Evolutionary conservation across 2,797 vertebrate species (phyloP).

Genomic region (Phataginus tricuspis): DNA sequence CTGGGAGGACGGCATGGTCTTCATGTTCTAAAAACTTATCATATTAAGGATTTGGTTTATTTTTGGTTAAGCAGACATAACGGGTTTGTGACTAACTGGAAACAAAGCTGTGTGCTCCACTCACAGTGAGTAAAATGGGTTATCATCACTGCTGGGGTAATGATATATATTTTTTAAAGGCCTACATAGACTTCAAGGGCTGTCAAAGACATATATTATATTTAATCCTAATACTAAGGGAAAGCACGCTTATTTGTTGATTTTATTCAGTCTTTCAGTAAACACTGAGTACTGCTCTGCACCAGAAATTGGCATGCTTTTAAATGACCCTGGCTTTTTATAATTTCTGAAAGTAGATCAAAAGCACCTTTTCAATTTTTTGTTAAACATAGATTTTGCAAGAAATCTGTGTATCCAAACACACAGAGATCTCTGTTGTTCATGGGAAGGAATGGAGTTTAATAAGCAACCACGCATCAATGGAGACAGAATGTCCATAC

Average conservation of each 20-base stretch:
- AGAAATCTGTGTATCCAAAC: not conserved
- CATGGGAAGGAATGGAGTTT: not conserved
- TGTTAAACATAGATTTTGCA: not conserved
- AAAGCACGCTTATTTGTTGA: not conserved
- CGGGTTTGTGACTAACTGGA: not conserved
- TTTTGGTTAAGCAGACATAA: not conserved
- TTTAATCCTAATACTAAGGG: not conserved
- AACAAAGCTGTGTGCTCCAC: not conserved
- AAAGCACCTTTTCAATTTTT: not conserved
- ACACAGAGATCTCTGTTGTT: not conserved
- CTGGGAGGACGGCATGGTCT: not conserved
- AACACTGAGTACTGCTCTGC: not conserved
- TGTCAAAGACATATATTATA: not conserved
- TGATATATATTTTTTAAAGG: not conserved
- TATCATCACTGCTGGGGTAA: not conserved
- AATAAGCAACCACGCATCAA: not conserved
- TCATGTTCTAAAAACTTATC: not conserved
- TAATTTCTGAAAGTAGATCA: conserved; percentile 29
- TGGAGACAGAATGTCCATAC: not conserved
- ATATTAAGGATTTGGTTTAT: not conserved
- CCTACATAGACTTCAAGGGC: not conserved
- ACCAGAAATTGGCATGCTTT: not conserved
- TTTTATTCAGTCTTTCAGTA: not conserved
- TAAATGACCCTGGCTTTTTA: not conserved
- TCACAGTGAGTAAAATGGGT: not conserved